Evolutionary conservation across 2,888 invertebrate genomes (phyloP).

Genomic region (Tupiocoris notatus): DNA sequence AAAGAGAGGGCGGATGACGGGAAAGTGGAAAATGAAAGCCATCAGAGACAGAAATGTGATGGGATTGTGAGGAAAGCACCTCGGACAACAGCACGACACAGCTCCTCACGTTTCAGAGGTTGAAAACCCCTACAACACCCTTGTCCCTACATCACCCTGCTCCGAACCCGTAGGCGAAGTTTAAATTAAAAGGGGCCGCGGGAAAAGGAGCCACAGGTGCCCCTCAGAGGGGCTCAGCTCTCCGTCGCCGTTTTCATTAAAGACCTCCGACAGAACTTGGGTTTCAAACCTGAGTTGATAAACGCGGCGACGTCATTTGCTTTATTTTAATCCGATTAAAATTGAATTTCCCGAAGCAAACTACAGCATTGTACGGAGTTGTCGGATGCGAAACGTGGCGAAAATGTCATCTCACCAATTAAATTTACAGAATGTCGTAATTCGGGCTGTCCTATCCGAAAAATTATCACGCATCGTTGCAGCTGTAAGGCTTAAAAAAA

Average conservation of each 20-base stretch:
- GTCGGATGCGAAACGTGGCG: too few species aligned
- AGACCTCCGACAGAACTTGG: background rate
- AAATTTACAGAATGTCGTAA: too few species aligned
- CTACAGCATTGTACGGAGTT: too few species aligned
- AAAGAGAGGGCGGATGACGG: background rate
- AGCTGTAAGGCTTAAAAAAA: too few species aligned
- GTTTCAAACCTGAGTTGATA: background rate
- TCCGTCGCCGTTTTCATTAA: conserved; percentile 12
- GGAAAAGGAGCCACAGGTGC: conserved; percentile 28
- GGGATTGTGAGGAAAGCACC: background rate
- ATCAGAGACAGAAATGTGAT: background rate
- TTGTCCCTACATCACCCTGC: conserved; percentile 2
- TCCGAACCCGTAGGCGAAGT: conserved; percentile 3
- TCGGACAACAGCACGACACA: background rate
- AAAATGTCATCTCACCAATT: too few species aligned
- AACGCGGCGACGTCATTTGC: background rate
- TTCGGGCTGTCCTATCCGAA: too few species aligned
- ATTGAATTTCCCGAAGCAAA: too few species aligned
- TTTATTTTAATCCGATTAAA: background rate
- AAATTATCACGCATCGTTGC: too few species aligned
- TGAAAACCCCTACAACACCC: background rate
- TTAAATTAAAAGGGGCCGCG: conserved; percentile 28
- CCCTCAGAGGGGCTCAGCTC: background rate
- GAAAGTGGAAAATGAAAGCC: background rate
- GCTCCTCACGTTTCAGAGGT: too few species aligned